phyloP scores from a whole-genome alignment of 2,888 invertebrate genomes.

The Calephelis perditalis region DNA sequence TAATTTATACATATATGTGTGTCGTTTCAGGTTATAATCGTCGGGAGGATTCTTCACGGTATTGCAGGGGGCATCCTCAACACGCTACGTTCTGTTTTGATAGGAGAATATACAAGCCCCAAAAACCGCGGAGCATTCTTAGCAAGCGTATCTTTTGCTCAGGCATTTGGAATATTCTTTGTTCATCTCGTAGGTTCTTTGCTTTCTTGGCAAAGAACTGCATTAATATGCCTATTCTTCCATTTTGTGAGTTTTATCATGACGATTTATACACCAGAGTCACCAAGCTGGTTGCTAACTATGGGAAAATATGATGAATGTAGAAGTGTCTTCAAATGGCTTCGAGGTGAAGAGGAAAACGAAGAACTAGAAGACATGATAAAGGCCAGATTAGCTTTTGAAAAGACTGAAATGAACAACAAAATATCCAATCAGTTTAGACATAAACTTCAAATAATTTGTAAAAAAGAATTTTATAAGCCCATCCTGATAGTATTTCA shows the following conservation, averaged over 20 bases:
- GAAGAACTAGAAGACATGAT: constrained; percentile 59
- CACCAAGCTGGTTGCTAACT: constrained; percentile 80
- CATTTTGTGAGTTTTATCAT: constrained; percentile 62
- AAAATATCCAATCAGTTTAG: constrained; percentile 25
- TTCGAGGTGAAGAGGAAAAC: constrained; percentile 69
- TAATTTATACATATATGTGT: background rate
- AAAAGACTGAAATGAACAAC: constrained; percentile 35
- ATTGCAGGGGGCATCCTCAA: constrained; percentile 71
- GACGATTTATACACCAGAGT: constrained; percentile 71
- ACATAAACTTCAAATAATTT: constrained; percentile 34
- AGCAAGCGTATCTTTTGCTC: constrained; percentile 25
- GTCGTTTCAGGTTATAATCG: constrained; percentile 41
- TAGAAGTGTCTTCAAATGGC: constrained; percentile 71
- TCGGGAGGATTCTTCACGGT: constrained; percentile 53
- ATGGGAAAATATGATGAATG: constrained; percentile 74
- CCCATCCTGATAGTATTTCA: constrained; percentile 78
- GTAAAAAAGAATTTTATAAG: constrained; percentile 71
- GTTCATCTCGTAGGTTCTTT: constrained; percentile 80
- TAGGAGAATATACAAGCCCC: constrained; percentile 78
- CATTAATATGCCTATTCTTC: constrained; percentile 61
- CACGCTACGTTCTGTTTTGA: constrained; percentile 65
- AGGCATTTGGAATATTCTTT: constrained; percentile 78
- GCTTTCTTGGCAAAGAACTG: constrained; percentile 74
- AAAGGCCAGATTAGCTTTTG: constrained; percentile 37
- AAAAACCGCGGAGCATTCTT: constrained; percentile 79